These are phyloP conservation scores for Phalanger gymnotis DNA, from an alignment of 2,797 vertebrate species.

Conservation along the genomic window DNA sequence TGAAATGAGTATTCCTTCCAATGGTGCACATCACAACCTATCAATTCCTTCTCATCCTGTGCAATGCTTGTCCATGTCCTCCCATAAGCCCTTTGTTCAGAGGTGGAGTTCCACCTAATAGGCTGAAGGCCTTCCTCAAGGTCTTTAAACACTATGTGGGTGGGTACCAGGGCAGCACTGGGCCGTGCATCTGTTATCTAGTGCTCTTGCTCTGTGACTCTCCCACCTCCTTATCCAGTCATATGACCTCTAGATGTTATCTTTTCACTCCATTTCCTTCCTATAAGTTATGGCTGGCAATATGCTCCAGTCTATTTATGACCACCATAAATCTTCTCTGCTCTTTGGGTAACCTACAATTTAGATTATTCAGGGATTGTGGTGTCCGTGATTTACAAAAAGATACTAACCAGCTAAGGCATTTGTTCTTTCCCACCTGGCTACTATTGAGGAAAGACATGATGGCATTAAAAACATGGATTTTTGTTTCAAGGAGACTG, in stretches of 20 bases:
- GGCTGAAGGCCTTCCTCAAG: background rate
- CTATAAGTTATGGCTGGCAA: background rate
- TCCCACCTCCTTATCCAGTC: background rate
- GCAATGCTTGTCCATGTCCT: background rate
- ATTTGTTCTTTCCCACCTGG: background rate
- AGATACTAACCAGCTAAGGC: background rate
- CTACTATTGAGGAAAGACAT: background rate
- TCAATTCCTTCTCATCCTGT: background rate
- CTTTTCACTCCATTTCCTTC: background rate
- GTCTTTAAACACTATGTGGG: background rate
- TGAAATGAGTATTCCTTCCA: background rate
- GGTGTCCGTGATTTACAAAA: background rate
- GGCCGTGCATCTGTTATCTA: background rate
- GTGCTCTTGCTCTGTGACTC: background rate
- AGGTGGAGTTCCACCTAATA: background rate
- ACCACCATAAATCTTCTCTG: background rate
- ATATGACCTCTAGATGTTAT: background rate
- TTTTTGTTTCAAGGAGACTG: background rate
- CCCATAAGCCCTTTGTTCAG: background rate
- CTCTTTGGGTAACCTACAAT: background rate
- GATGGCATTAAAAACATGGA: background rate
- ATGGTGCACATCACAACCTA: background rate
- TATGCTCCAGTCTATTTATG: background rate
- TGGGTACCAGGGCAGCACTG: background rate
- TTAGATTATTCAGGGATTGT: background rate